Conservation (phyloP, 2,888 invertebrate species). For the Parnassius orleans region DNA sequence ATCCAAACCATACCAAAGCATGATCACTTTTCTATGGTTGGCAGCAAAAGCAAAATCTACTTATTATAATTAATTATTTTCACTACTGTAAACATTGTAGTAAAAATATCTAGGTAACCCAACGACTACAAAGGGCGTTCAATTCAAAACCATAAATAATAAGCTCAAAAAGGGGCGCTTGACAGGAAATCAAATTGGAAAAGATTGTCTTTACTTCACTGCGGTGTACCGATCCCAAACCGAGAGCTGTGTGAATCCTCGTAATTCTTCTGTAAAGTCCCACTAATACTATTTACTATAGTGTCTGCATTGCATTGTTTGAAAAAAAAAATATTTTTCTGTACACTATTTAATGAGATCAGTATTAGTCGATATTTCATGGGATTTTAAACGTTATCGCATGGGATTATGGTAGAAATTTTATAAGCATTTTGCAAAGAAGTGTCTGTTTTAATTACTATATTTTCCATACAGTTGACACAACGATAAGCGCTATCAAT, state of each 20-base stretch:
- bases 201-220: slow-evolving; percentile 6
- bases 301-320: neutral
- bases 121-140: neutral
- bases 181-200: slow-evolving; percentile 22
- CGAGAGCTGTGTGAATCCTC: neutral
- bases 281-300: slow-evolving; percentile 4
- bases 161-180: slow-evolving; percentile 11
- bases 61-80: too few relatives aligned
- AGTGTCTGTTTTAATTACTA: slow-evolving; percentile 5
- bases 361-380: neutral
- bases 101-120: neutral
- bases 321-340: neutral
- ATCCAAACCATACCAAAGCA: too few relatives aligned
- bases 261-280: slow-evolving; percentile 3
- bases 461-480: slow-evolving; percentile 12
- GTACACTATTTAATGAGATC: neutral
- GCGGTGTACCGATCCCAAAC: neutral
- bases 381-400: neutral
- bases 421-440: neutral
- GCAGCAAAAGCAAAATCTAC: too few relatives aligned
- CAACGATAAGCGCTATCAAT: slow-evolving; percentile 15
- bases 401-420: neutral
- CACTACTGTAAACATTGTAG: too few relatives aligned
- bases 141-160: slow-evolving; percentile 7
- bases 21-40: too few relatives aligned